These are phyloP conservation scores for Cheilosia pagana DNA, from an alignment of 2,888 invertebrate species.

Conservation along the genomic window DNA sequence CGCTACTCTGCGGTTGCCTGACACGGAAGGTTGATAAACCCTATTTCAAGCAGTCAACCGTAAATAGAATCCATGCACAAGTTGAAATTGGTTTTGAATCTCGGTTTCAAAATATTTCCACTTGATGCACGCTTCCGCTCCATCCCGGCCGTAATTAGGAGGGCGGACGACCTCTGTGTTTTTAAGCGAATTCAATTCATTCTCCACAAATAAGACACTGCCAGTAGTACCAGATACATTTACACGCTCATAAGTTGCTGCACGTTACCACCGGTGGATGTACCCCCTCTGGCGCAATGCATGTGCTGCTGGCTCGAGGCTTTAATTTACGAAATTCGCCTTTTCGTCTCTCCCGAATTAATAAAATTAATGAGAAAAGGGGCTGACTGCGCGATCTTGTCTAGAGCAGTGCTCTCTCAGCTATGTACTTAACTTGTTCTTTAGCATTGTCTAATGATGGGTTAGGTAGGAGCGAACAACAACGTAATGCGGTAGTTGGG, in stretches of 20 bases:
- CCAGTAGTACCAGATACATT: conserved; percentile 24
- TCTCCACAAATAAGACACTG: conserved; percentile 43
- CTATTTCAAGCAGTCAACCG: conserved; percentile 7
- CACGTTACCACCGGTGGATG: conserved; percentile 27
- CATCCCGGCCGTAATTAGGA: conserved; percentile 29
- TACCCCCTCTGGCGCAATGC: conserved; percentile 20
- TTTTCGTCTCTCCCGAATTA: conserved; percentile 62
- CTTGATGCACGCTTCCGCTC: conserved; percentile 48
- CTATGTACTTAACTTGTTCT: conserved; percentile 53
- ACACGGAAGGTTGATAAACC: conserved; percentile 63
- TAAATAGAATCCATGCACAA: conserved; percentile 16
- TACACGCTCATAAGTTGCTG: conserved; percentile 41
- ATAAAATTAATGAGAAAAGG: conserved; percentile 59
- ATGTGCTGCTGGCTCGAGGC: conserved; percentile 26
- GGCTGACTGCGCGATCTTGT: neutral
- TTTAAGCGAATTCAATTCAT: conserved; percentile 31
- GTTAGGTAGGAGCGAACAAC: conserved; percentile 39
- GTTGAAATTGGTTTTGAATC: conserved; percentile 55
- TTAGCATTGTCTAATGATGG: conserved; percentile 59
- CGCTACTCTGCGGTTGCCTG: conserved; percentile 13
- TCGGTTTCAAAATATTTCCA: conserved; percentile 61
- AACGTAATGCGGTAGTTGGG: conserved; percentile 37
- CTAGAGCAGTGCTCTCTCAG: neutral
- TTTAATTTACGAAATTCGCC: conserved; percentile 54
- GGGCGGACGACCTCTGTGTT: neutral